Conservation (phyloP, 2,888 invertebrate species). For the Julus scandinavius region DNA sequence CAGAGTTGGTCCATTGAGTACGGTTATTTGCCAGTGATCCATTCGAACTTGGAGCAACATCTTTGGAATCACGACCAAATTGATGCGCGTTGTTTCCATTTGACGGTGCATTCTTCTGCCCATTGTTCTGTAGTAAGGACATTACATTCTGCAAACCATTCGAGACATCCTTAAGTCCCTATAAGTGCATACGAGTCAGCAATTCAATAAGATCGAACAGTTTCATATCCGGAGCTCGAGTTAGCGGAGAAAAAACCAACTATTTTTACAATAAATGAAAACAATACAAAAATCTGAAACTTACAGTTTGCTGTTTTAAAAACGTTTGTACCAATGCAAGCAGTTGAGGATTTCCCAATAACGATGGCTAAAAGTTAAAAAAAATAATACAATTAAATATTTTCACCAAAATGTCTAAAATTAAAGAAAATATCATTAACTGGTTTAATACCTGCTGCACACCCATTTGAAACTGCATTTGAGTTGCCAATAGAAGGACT, state of each 20-base stretch:
- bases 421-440: neutral
- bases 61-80: constrained; percentile 18
- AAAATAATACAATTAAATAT: neutral
- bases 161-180: constrained; percentile 42
- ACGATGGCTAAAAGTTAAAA: constrained; percentile 47
- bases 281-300: neutral
- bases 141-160: neutral
- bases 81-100: constrained; percentile 8
- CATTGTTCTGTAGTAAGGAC: constrained; percentile 47
- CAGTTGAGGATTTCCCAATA: constrained; percentile 50
- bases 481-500: constrained; percentile 64
- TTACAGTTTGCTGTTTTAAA: constrained; percentile 50
- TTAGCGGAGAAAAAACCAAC: neutral
- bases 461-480: constrained; percentile 62
- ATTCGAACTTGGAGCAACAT: neutral
- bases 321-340: constrained; percentile 48
- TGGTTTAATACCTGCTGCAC: constrained; percentile 47
- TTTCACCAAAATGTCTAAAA: neutral
- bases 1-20: neutral
- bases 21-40: neutral
- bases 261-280: neutral
- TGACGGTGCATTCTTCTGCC: neutral
- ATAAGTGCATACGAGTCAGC: neutral
- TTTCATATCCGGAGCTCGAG: neutral
- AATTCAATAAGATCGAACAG: neutral